Base-by-base conservation (phyloP, 2,797 vertebrate species). In the Enteromius trimaculatus region DNA sequence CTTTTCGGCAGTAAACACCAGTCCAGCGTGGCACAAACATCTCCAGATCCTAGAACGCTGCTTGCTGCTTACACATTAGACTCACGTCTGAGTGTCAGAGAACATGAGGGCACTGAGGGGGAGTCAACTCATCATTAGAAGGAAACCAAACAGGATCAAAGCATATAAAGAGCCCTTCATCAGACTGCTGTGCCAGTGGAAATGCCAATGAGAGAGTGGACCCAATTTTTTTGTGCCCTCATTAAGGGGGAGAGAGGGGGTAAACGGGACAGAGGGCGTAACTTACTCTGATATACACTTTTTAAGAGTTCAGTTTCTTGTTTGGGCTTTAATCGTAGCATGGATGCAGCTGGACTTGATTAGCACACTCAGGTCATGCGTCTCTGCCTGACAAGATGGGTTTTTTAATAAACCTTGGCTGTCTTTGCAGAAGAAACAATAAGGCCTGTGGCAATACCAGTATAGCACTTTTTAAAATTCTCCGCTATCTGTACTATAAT, bases 341-440 rank as follows among this genome's bases (percentile, higher is more conserved):
- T 62, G 88, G 90, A 83, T 92, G 89, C 95, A 96, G 95, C 95
- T 96, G 96, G 94, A 93, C 95, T 90, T 91, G 89, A 93, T 96
- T 95, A 96, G 89, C 87, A 66, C 81, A 89, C 89, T 83, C 84
- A 69, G 68, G 72, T 84, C 72, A 82, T 19, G 71, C 39, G 34
- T 74, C 76, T 84, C 69, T 55, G 62, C 53, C 60, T 68, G 76
- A 74, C 29, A 34, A 9, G 62, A 65, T 65, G 62, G 29, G 62
- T 16, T 65, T 65, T 39, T 34, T 65, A 34, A 65, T 34, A 34
- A 65, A 65, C 16, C 7, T 19, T 65, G 29, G 62, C 66, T 70
- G 19, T 47, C 39, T 42, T 47, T 23, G 39, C 10, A 23, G n/a
- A 23, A 44, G 68, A 47, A 9, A 31, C 26, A 31, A 3, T 21